Percentiles rank a stretch among this genome's conserved stretches.
Evolutionary conservation across 2,113 vertebrate species (phyloP).

Genomic region (Gadus macrocephalus): DNA sequence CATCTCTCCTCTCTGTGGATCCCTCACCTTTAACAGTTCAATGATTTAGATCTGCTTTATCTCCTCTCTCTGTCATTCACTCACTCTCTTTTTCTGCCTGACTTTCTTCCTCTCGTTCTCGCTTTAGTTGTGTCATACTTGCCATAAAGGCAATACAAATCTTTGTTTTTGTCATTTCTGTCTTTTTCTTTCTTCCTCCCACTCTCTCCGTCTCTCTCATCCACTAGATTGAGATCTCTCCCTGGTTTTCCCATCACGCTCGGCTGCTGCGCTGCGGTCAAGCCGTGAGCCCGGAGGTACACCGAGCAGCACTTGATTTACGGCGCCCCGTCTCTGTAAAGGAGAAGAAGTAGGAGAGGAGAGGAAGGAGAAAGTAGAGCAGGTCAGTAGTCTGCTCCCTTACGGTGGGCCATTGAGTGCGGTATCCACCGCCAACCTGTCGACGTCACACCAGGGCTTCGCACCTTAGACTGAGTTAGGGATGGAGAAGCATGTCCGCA

Average conservation of each 20-base stretch:
- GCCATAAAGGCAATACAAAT: too few species aligned
- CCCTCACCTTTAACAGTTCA: too few species aligned
- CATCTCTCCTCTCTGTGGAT: not conserved
- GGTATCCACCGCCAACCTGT: not conserved
- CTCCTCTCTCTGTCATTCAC: too few species aligned
- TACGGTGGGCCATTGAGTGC: not conserved
- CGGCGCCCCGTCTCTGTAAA: not conserved
- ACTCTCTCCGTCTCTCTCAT: not conserved
- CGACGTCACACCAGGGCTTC: too few species aligned
- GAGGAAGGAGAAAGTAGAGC: not conserved
- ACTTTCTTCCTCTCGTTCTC: not conserved
- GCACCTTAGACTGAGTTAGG: too few species aligned
- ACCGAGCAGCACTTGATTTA: not conserved
- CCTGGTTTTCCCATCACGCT: not conserved
- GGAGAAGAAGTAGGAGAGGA: not conserved
- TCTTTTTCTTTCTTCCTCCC: not conserved
- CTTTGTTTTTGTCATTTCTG: too few species aligned
- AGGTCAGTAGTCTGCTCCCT: not conserved
- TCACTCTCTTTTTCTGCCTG: not conserved
- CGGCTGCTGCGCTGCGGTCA: not conserved
- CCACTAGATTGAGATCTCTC: not conserved
- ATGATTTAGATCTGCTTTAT: too few species aligned
- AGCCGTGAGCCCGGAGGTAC: not conserved
- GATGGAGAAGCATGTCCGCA: too few species aligned
- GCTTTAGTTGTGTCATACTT: too few species aligned